These are phyloP conservation scores for Phrixothrix hirtus DNA, from an alignment of 2,888 invertebrate genomes.

Conservation along the genomic window DNA sequence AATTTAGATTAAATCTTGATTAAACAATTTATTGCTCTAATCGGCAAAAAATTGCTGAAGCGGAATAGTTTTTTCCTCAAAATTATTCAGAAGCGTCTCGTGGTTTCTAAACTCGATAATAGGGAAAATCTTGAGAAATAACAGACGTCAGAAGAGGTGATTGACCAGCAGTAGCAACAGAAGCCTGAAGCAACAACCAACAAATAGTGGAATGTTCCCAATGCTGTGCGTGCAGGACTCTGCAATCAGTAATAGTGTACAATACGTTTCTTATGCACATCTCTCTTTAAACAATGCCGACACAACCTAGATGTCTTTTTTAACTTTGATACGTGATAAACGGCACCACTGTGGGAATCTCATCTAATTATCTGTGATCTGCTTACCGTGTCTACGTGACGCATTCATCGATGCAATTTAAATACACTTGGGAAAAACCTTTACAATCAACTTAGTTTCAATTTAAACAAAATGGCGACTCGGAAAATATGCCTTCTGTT, in stretches of 20 bases:
- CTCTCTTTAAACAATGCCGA: constrained; percentile 11
- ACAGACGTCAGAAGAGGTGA: constrained; percentile 37
- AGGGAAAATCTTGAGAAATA: constrained; percentile 27
- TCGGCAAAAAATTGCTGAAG: too few species aligned
- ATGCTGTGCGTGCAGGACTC: constrained; percentile 30
- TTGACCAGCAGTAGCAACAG: constrained; percentile 36
- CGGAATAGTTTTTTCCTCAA: too few species aligned
- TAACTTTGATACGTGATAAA: background rate
- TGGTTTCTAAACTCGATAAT: too few species aligned
- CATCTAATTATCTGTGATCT: constrained; percentile 30
- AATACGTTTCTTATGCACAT: constrained; percentile 16
- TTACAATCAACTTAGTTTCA: too few species aligned
- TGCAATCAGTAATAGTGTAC: constrained; percentile 6
- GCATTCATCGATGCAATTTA: constrained; percentile 8
- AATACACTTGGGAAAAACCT: constrained; percentile 1
- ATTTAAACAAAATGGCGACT: too few species aligned
- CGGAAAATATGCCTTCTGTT: too few species aligned
- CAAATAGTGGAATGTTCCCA: constrained; percentile 38
- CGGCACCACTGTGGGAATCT: constrained; percentile 34
- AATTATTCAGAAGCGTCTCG: too few species aligned
- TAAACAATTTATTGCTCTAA: too few species aligned
- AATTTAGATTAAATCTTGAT: too few species aligned
- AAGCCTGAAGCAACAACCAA: constrained; percentile 33
- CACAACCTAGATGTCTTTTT: background rate
- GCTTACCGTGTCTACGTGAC: constrained; percentile 1